A percentile compares a stretch with the other conserved stretches of the same genome.
Evolutionary conservation across 2,113 vertebrate species (phyloP).

Genomic region (Dasyornis broadbenti): DNA sequence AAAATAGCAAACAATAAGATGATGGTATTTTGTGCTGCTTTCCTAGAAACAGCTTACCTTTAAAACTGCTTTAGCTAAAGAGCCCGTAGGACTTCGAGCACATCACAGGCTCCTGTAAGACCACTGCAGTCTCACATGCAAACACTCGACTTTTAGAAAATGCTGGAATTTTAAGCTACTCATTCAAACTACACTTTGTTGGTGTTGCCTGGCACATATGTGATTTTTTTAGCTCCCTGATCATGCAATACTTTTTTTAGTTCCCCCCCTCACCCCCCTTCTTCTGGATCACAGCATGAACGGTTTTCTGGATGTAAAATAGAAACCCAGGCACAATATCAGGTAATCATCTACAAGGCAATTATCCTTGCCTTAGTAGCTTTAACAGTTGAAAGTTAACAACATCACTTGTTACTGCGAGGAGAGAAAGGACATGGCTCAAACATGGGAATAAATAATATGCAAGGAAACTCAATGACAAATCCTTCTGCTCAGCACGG

Average conservation of each 20-base stretch:
- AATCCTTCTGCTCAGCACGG: not conserved
- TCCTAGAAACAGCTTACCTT: not conserved
- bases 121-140: not conserved
- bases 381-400: not conserved
- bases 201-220: not conserved
- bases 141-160: not conserved
- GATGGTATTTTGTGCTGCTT: not conserved
- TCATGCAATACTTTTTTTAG: not conserved
- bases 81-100: not conserved
- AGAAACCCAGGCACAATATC: not conserved
- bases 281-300: not conserved
- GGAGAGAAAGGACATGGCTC: not conserved
- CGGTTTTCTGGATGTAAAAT: not conserved
- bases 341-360: not conserved
- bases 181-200: not conserved
- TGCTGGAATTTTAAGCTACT: not conserved
- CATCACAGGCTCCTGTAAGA: not conserved
- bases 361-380: not conserved
- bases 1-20: not conserved
- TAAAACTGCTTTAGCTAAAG: not conserved
- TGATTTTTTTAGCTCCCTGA: not conserved
- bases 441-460: not conserved
- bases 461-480: not conserved
- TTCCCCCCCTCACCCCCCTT: rapidly evolving
- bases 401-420: not conserved